Percentiles rank a stretch among this genome's conserved stretches.
Evolutionary conservation across 2,888 invertebrate species (phyloP).

Genomic region (Copidosoma aretas): DNA sequence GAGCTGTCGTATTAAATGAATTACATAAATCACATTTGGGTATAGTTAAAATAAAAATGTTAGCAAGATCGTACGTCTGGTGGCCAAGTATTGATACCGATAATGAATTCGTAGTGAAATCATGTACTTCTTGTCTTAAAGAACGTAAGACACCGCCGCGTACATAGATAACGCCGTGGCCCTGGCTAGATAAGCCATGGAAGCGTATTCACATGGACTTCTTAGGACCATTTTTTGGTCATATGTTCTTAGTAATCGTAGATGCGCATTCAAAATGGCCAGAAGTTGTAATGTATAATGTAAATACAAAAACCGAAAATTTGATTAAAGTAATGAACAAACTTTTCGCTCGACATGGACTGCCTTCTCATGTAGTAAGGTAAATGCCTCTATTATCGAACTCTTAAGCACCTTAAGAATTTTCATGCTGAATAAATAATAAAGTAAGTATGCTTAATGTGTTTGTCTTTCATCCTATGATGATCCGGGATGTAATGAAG

Average conservation of each 20-base stretch:
- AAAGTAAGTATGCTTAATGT: too few relatives aligned
- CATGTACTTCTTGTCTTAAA: slow-evolving; percentile 11
- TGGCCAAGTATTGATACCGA: slow-evolving; percentile 39
- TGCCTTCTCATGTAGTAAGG: too few relatives aligned
- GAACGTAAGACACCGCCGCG: too few relatives aligned
- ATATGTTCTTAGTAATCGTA: background rate
- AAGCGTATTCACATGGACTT: background rate
- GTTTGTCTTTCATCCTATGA: too few relatives aligned
- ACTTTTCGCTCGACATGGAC: too few relatives aligned
- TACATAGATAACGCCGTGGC: background rate
- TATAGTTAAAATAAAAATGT: slow-evolving; percentile 41
- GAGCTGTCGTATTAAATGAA: slow-evolving; percentile 5
- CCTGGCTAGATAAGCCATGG: background rate
- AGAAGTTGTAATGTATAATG: too few relatives aligned
- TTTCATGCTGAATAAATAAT: too few relatives aligned
- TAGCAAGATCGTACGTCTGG: slow-evolving; percentile 40
- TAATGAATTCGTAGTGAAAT: slow-evolving; percentile 36
- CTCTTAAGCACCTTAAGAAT: too few relatives aligned
- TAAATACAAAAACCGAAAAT: too few relatives aligned
- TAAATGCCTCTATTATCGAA: too few relatives aligned
- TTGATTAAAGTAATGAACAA: too few relatives aligned
- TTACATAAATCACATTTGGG: slow-evolving; percentile 40
- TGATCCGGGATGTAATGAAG: too few relatives aligned
- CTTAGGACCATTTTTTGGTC: background rate
- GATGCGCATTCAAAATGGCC: background rate